These are phyloP conservation scores for Hydrocynus forskahlii DNA, from an alignment of 2,797 vertebrate species.

Conservation along the genomic window DNA sequence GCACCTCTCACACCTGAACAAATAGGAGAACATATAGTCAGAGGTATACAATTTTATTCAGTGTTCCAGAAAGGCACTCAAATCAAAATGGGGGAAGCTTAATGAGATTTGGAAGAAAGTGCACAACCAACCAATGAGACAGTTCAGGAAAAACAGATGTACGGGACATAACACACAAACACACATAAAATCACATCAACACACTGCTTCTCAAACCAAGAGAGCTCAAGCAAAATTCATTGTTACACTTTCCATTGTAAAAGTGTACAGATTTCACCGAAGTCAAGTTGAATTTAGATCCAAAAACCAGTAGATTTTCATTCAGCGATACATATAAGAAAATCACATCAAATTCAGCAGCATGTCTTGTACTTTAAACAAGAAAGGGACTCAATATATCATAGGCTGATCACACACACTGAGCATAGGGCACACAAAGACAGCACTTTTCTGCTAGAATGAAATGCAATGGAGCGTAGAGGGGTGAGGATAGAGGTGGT, in stretches of 20 bases:
- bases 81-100: conserved; percentile 75
- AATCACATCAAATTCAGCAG: conserved; percentile 33
- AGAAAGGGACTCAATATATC: conserved; percentile 11
- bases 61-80: conserved; percentile 84
- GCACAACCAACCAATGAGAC: conserved; percentile 16
- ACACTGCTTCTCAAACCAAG: conserved; percentile 49
- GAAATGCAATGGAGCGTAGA: conserved; percentile 24
- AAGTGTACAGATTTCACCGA: conserved; percentile 43
- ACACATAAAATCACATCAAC: conserved; percentile 53
- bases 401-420: conserved; percentile 14
- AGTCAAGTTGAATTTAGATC: conserved; percentile 19
- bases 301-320: conserved; percentile 38
- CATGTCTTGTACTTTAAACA: conserved; percentile 24
- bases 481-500: conserved; percentile 40
- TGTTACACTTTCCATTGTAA: conserved; percentile 33
- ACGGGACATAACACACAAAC: conserved; percentile 57
- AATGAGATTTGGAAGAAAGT: conserved; percentile 53
- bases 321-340: conserved; percentile 23
- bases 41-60: conserved; percentile 82
- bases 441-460: neutral
- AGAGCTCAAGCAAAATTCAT: conserved; percentile 35
- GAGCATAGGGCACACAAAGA: conserved; percentile 26
- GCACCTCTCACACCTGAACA: too few relatives aligned
- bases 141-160: conserved; percentile 45
- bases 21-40: conserved; percentile 17